Conservation (phyloP, 2,888 invertebrate genomes). For the Pammene aurita region DNA sequence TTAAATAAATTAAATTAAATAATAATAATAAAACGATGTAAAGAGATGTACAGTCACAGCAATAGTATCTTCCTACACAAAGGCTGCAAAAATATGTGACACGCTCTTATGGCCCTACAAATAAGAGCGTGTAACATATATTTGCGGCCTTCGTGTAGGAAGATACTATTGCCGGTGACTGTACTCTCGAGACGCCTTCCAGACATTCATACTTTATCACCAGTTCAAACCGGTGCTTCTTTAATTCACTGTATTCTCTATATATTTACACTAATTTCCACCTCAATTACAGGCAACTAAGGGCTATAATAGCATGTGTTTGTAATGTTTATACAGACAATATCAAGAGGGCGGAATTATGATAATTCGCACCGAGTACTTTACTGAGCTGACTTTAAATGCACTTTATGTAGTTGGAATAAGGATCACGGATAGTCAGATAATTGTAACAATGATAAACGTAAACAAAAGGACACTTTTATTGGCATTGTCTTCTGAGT, state of each 20-base stretch:
- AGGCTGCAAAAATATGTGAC: too few relatives aligned
- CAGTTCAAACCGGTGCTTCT: neutral
- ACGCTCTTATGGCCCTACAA: too few relatives aligned
- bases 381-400: neutral
- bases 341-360: constrained; percentile 21
- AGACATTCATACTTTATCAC: neutral
- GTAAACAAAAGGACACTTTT: neutral
- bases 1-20: too few relatives aligned
- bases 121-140: too few relatives aligned
- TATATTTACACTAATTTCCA: neutral
- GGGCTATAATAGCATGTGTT: neutral
- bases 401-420: neutral
- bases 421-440: neutral
- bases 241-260: neutral
- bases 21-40: too few relatives aligned
- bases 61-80: too few relatives aligned
- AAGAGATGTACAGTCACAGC: too few relatives aligned
- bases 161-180: too few relatives aligned
- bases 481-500: neutral
- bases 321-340: constrained; percentile 4
- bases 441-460: neutral
- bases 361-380: constrained; percentile 12
- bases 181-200: too few relatives aligned
- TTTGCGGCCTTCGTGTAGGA: too few relatives aligned
- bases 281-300: neutral